Percentiles rank a stretch among this genome's conserved stretches.
Conservation (phyloP, 2,797 vertebrate species). For the Syngnathus acus region DNA sequence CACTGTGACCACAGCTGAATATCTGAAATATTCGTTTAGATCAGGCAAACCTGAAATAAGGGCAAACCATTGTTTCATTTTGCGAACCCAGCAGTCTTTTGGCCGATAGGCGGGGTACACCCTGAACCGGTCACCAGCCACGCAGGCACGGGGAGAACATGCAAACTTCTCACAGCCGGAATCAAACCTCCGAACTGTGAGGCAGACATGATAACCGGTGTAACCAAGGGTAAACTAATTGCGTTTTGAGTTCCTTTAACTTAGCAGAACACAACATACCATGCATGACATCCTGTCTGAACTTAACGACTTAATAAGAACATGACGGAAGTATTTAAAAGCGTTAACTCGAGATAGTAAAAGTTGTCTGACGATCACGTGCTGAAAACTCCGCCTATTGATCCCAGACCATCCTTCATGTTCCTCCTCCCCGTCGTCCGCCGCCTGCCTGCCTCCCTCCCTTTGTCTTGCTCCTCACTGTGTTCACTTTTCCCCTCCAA, state of each 20-base stretch:
- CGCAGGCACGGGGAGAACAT: too few species aligned
- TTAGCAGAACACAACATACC: background rate
- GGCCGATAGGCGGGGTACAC: too few species aligned
- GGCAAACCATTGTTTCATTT: too few species aligned
- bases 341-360: background rate
- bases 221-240: too few species aligned
- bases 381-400: slow-evolving; percentile 61
- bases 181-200: too few species aligned
- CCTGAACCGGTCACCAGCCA: too few species aligned
- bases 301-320: background rate
- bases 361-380: background rate
- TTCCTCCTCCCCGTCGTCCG: slow-evolving; percentile 3
- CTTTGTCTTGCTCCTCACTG: slow-evolving; percentile 19
- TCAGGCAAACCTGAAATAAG: too few species aligned
- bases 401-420: slow-evolving; percentile 53
- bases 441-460: slow-evolving; percentile 39
- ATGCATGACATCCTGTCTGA: background rate
- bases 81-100: too few species aligned
- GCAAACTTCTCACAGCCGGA: too few species aligned
- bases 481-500: slow-evolving; percentile 23
- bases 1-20: too few species aligned
- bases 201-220: too few species aligned
- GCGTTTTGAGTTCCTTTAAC: background rate
- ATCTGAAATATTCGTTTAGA: too few species aligned
- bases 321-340: background rate